Percentiles rank a stretch among this genome's conserved stretches.
These are phyloP conservation scores for Seira musarum DNA, from an alignment of 2,888 invertebrate genomes.

Conservation along the genomic window DNA sequence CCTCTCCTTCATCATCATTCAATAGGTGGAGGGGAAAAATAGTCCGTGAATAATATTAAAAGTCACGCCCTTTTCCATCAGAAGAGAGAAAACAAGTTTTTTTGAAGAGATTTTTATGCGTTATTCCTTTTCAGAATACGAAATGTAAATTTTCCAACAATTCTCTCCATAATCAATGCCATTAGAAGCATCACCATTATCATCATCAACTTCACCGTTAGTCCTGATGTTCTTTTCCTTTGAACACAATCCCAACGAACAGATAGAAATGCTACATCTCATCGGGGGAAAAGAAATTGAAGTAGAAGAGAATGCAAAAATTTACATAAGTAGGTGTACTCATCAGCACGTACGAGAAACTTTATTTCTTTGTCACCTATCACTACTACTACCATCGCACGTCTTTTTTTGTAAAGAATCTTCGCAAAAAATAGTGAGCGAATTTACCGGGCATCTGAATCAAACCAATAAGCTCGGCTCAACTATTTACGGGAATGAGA, in stretches of 20 bases:
- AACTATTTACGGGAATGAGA: no score
- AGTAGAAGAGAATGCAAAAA: not conserved
- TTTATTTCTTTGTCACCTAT: not conserved
- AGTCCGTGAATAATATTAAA: slow-evolving; percentile 3
- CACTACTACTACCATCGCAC: not conserved
- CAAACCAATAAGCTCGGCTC: not conserved
- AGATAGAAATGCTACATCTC: not conserved
- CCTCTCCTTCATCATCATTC: no score
- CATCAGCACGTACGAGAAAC: slow-evolving; percentile 10
- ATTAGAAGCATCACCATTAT: not conserved
- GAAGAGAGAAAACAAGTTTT: slow-evolving; percentile 29
- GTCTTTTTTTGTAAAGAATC: not conserved
- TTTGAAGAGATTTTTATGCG: slow-evolving; percentile 15
- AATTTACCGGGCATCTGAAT: slow-evolving; percentile 2
- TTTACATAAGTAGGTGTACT: slow-evolving; percentile 3
- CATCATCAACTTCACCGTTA: not conserved
- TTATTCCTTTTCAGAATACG: slow-evolving; percentile 1
- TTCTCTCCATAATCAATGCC: slow-evolving; percentile 1
- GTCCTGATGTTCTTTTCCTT: no score
- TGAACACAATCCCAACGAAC: no score
- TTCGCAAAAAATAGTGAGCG: not conserved
- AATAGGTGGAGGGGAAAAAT: no score
- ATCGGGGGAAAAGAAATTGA: not conserved
- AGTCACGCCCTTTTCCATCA: slow-evolving; percentile 24
- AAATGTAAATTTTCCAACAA: slow-evolving; percentile 27